A percentile compares a stretch with the other conserved stretches of the same genome.
These are phyloP conservation scores for Eriosoma lanigerum DNA, from an alignment of 1,140 invertebrate genomes.

Conservation along the genomic window DNA sequence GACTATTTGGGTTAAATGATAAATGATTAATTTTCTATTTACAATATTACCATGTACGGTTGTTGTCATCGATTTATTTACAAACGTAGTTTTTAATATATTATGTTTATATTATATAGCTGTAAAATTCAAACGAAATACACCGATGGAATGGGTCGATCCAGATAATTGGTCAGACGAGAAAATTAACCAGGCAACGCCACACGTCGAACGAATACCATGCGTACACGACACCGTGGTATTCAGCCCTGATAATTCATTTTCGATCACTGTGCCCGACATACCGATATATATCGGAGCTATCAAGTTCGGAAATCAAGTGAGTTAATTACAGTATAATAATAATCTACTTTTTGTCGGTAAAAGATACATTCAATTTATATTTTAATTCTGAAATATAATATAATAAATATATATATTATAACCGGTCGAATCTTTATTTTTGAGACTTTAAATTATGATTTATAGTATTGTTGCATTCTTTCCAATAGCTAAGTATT, in stretches of 20 bases:
- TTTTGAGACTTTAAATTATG: too few species aligned
- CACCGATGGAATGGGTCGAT: constrained; percentile 32
- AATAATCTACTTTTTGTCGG: too few species aligned
- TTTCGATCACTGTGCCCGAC: constrained; percentile 5
- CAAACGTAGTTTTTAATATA: not conserved
- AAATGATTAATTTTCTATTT: too few species aligned
- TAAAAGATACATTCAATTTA: too few species aligned
- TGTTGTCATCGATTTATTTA: too few species aligned
- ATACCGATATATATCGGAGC: not conserved
- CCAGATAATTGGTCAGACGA: constrained; percentile 27
- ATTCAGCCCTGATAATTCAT: constrained; percentile 26
- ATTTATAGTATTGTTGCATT: too few species aligned
- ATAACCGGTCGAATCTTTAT: too few species aligned
- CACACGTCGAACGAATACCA: constrained; percentile 33
- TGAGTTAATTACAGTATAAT: constrained; percentile 3
- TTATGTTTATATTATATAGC: not conserved
- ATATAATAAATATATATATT: too few species aligned
- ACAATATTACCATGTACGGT: too few species aligned
- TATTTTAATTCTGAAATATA: too few species aligned
- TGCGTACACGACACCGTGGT: constrained; percentile 24
- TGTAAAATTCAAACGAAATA: constrained; percentile 16
- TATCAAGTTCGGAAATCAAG: constrained; percentile 35
- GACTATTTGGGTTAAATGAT: too few species aligned
- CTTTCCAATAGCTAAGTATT: too few species aligned
- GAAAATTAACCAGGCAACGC: not conserved